Evolutionary conservation across 2,888 invertebrate genomes (phyloP), one percentile per base, ranked within the genome.

Genomic region (Drosophila nr. fundita): DNA sequence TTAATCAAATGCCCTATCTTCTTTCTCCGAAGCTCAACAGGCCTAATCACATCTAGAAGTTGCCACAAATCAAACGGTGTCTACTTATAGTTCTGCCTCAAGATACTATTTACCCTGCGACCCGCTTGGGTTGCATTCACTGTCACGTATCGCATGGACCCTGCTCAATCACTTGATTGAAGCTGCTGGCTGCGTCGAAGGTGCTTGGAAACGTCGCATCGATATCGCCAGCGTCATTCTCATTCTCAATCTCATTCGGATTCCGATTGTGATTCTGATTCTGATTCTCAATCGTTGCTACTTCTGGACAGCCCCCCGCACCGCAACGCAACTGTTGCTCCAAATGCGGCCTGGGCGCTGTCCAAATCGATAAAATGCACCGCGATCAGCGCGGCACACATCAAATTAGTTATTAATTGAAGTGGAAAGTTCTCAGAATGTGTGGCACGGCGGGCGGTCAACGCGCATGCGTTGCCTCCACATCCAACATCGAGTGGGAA

Each of bases 341-440:
- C 77, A 76, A 76, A 80, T 80, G 80, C 80, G 80, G 80, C 68
- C 76, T 34, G 78, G 76, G 45, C 71, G 88, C 83, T 84, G 84
- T 88, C 84, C 89, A 74, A 78, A 88, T 86, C 89, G 83, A 84
- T 84, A 86, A 84, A 86, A 75, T 88, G 83, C 84, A 86, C 81
- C 78, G 87, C 83, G 87, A 83, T 88, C 87, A 72, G 86, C 89
- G 89, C 84, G 89, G 84, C 89, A 88, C 89, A 87, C 83, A 87
- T 87, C 89, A 87, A 87, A 87, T 87, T 87, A 87, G 89, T 87
- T 87, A 87, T 87, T 87, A 87, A 87, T 87, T 87, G 89, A 87
- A 87, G 86, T 87, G 87, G 86, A 87, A 87, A 87, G 86, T 87
- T 89, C 86, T 89, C 88, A 89, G 89, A 89, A 87, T 89, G 87